phyloP scores from a whole-genome alignment of 2,113 vertebrate genomes.

The Istiophorus platypterus region DNA sequence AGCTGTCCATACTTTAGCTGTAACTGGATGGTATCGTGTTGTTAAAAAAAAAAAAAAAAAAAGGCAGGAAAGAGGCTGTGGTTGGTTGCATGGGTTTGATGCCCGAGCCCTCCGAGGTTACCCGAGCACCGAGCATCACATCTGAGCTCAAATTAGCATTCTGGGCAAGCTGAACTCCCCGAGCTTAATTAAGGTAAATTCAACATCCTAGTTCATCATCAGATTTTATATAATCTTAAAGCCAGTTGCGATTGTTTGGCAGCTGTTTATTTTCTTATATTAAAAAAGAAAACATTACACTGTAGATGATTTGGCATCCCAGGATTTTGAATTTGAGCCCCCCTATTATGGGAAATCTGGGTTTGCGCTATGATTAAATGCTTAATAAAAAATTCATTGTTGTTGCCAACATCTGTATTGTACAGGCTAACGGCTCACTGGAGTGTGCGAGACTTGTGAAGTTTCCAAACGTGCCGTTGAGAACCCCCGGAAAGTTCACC shows the following conservation, averaged over 20 bases:
- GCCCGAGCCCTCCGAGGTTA: slow-evolving; percentile 72
- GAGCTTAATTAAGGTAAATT: slow-evolving; percentile 86
- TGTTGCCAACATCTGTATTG: slow-evolving; percentile 97
- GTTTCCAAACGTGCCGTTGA: slow-evolving; percentile 97
- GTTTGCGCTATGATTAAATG: slow-evolving; percentile 88
- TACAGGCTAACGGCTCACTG: slow-evolving; percentile 97
- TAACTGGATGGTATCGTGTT: slow-evolving; percentile 67
- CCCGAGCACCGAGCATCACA: slow-evolving; percentile 66
- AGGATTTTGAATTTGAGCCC: slow-evolving; percentile 82
- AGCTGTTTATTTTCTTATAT: slow-evolving; percentile 86
- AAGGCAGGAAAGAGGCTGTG: no score
- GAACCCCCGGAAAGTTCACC: slow-evolving; percentile 99
- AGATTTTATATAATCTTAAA: slow-evolving; percentile 84
- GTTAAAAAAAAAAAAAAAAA: no score
- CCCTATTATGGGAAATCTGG: slow-evolving; percentile 86
- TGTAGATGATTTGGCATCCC: slow-evolving; percentile 84
- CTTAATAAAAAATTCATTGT: slow-evolving; percentile 88
- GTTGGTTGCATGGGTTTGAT: slow-evolving; percentile 66
- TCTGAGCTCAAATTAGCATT: slow-evolving; percentile 83
- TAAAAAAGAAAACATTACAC: slow-evolving; percentile 85
- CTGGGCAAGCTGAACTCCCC: slow-evolving; percentile 79
- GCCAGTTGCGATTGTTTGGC: slow-evolving; percentile 82
- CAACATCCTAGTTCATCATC: slow-evolving; percentile 81
- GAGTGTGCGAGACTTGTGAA: slow-evolving; percentile 99
- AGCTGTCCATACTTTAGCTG: slow-evolving; percentile 58